Evolutionary conservation across 2,888 invertebrate genomes (phyloP).

Genomic region (Octonoba sinensis): DNA sequence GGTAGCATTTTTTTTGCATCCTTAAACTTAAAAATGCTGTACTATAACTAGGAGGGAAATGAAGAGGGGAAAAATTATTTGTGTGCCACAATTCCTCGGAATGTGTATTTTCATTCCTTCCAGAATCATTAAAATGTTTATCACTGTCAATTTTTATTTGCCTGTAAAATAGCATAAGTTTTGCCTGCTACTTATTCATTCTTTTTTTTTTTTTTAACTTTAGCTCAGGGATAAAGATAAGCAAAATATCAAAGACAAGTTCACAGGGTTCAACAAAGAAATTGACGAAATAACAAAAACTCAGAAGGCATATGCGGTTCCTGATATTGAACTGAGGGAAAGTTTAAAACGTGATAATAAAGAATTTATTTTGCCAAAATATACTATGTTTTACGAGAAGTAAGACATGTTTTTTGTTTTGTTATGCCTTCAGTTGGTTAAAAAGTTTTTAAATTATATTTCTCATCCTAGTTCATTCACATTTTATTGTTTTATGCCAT

Average conservation of each 20-base stretch:
- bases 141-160: too few species aligned
- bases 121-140: too few species aligned
- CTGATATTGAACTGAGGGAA: slow-evolving; percentile 90
- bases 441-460: not conserved
- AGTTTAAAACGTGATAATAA: slow-evolving; percentile 90
- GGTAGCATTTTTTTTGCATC: too few species aligned
- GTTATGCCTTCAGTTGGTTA: not conserved
- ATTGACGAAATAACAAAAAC: slow-evolving; percentile 88
- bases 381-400: slow-evolving; percentile 82
- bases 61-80: too few species aligned
- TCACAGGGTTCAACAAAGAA: slow-evolving; percentile 94
- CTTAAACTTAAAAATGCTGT: too few species aligned
- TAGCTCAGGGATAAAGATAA: slow-evolving; percentile 87
- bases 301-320: slow-evolving; percentile 92
- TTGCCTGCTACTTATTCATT: not conserved
- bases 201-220: slow-evolving; percentile 13
- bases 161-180: not conserved
- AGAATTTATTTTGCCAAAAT: slow-evolving; percentile 87
- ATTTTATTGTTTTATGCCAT: not conserved
- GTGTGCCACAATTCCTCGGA: too few species aligned
- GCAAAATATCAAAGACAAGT: slow-evolving; percentile 88
- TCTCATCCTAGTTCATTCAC: too few species aligned
- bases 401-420: slow-evolving; percentile 70
- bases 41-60: too few species aligned
- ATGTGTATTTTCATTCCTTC: too few species aligned